Evolutionary conservation across 1,140 invertebrate genomes (phyloP).

Genomic region (Rhopalosiphum maidis): DNA sequence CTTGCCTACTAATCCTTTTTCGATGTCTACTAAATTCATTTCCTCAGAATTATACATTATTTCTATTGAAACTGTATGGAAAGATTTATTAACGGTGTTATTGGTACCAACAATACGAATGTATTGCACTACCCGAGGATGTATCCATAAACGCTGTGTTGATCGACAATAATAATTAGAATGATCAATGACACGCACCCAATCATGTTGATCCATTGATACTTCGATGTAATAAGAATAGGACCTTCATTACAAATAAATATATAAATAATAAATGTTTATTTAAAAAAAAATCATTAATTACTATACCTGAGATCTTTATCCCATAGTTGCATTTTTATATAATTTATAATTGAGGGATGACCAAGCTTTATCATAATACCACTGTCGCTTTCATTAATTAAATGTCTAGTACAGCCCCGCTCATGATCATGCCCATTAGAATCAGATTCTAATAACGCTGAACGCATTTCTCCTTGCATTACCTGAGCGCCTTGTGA

Average conservation of each 20-base stretch:
- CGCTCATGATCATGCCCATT: slow-evolving; percentile 90
- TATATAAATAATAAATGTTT: neutral
- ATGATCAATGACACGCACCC: slow-evolving; percentile 92
- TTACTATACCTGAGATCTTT: slow-evolving; percentile 77
- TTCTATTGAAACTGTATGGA: slow-evolving; percentile 92
- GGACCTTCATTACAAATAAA: slow-evolving; percentile 68
- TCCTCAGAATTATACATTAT: slow-evolving; percentile 81
- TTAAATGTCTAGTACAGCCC: slow-evolving; percentile 91
- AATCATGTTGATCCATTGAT: slow-evolving; percentile 94
- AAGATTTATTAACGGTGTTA: slow-evolving; percentile 95
- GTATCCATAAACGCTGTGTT: slow-evolving; percentile 96
- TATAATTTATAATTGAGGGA: slow-evolving; percentile 91
- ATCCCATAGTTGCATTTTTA: slow-evolving; percentile 94
- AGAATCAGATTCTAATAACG: slow-evolving; percentile 86
- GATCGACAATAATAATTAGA: slow-evolving; percentile 90
- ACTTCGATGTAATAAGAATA: slow-evolving; percentile 98
- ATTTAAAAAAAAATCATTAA: neutral
- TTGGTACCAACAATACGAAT: slow-evolving; percentile 92
- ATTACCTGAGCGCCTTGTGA: slow-evolving; percentile 82
- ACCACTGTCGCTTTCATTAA: slow-evolving; percentile 74
- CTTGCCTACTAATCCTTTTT: slow-evolving; percentile 71
- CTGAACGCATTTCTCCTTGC: slow-evolving; percentile 84
- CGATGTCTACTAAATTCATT: slow-evolving; percentile 69
- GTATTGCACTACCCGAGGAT: slow-evolving; percentile 84
- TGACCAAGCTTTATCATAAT: slow-evolving; percentile 88